Base-by-base conservation (phyloP, 2,113 vertebrate genomes). In the Pedetes capensis region DNA sequence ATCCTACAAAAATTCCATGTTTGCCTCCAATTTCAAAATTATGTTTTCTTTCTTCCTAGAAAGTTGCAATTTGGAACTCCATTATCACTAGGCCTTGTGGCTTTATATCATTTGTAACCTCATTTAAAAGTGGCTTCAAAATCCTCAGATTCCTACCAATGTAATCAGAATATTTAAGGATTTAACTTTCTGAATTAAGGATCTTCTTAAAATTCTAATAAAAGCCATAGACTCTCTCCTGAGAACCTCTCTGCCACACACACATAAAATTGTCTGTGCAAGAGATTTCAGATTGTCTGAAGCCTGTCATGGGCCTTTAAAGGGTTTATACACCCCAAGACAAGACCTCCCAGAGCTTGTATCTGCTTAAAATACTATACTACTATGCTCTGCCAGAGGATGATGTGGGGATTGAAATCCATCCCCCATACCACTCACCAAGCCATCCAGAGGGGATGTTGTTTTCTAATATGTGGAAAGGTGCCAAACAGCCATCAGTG, bases 1-100 rank as follows among this genome's bases (percentile, higher is more conserved):
- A 3, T 44, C 49, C 49, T 88, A 61, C 29, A 51, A 51, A 94
- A 93, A 90, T 83, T 76, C 44, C 39, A 44, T 23, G 59, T 90
- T 85, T 80, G 80, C 39, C n/a, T 95, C 66, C 25, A 87, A 47
- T 47, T 85, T 90, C 49, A 84, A 88, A 95, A 57, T 76, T 66
- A 63, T 75, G 16, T 39, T 71, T 23, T 55, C 23, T 93, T 92
- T 90, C 44, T 71, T 75, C 20, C 47, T 61, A 76, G 10, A 83
- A 92, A 95, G 20, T 23, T 76, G 12, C 20, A 61, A 75, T 12
- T 66, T 76, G 66, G 11, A 34, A 61, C 5, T 22, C 44, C n/a
- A n/a, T n/a, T n/a, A n/a, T 91, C 57, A 68, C 23, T 83, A 51
- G 4, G 22, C 75, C 17, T 74, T 64, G 1, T 78, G 49, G 51